Evolutionary conservation across 2,113 vertebrate species (phyloP), one percentile per base, ranked within the genome.

Genomic region (Brachyhypopomus gauderio): DNA sequence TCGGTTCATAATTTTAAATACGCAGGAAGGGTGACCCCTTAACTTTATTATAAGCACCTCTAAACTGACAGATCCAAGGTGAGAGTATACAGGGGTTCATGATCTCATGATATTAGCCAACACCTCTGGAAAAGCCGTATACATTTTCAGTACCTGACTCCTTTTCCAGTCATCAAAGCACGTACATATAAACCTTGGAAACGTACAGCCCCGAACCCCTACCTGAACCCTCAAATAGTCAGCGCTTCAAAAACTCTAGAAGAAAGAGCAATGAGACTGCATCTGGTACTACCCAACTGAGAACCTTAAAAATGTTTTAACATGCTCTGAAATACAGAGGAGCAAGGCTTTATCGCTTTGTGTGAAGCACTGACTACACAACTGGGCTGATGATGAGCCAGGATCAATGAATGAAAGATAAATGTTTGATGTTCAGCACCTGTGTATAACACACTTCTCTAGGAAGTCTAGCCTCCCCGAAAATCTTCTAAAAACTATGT

Each of bases 341-440:
- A 52, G 9, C 9, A 41, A 11, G 45, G 45, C 12, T 75, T 81
- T 66, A 81, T 34, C 58, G n/a, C 34, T 27, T 70, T 82, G 73
- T 78, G 72, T 83, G 82, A 84, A 72, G 56, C 77, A 88, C 87
- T 11, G 83, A 89, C 79, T 85, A 60, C 81, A 75, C 22, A 83
- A 86, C 78, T 83, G 76, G 73, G 74, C 74, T 88, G 85, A 89
- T 88, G 78, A 87, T 79, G 80, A 86, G 86, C 85, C 79, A 83
- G 77, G 77, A 75, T 82, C 77, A 85, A 89, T 90, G 87, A 84
- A 90, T 83, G 23, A 5, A 67, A 38, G 73, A 75, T 48, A 83
- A 83, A 88, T 86, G 83, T 87, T 63, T 27, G 71, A 63, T 56
- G 85, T 84, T 83, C 25, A 30, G 52, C 22, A 41, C 38, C 3